Evolutionary conservation across 2,888 invertebrate species (phyloP).

Genomic region (Willowsia nigromaculata): DNA sequence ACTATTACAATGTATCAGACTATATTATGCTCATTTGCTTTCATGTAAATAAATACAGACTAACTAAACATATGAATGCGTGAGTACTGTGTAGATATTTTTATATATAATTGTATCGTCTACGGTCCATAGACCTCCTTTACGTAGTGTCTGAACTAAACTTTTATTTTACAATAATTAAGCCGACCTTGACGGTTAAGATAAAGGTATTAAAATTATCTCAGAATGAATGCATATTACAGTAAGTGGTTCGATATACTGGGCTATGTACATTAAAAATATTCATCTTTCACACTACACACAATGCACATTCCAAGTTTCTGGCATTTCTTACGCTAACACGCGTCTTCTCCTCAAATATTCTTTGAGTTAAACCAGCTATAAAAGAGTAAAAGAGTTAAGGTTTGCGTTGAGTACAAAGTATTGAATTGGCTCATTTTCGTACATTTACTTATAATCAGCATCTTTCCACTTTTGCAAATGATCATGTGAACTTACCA

Average conservation of each 20-base stretch:
- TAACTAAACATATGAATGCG: background rate
- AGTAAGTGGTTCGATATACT: background rate
- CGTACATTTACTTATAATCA: too few species aligned
- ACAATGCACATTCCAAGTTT: too few species aligned
- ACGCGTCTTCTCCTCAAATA: too few species aligned
- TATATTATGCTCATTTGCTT: too few species aligned
- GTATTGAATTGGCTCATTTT: background rate
- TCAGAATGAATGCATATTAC: background rate
- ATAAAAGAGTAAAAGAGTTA: too few species aligned
- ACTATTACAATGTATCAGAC: too few species aligned
- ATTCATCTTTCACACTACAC: too few species aligned
- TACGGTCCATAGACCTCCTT: background rate
- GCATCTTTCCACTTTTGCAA: background rate
- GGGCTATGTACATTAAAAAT: background rate
- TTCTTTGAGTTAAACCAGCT: too few species aligned
- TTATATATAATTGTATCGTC: background rate
- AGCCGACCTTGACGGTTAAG: conserved; percentile 6
- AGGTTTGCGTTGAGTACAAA: too few species aligned
- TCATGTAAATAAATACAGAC: too few species aligned
- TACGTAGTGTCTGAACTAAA: background rate
- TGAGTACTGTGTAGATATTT: background rate
- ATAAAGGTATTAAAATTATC: background rate
- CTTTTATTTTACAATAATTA: background rate
- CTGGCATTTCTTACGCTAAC: background rate
- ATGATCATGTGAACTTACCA: background rate